Evolutionary conservation across 2,113 vertebrate genomes (phyloP).

Genomic region (Gavia stellata): DNA sequence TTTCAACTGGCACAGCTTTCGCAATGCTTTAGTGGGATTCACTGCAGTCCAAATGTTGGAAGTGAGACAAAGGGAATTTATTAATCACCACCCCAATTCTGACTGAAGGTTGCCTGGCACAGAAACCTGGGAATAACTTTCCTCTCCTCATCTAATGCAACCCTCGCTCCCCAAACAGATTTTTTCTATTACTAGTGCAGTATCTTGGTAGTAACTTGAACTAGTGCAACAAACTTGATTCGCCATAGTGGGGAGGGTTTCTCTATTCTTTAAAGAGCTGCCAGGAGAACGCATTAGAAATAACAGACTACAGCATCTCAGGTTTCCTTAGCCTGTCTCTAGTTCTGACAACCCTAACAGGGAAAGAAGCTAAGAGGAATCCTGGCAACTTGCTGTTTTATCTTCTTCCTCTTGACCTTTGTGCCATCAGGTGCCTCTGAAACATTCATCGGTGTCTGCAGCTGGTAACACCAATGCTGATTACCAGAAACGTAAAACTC

Average conservation of each 20-base stretch:
- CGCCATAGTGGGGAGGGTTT: background rate
- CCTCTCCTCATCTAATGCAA: background rate
- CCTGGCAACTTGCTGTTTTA: background rate
- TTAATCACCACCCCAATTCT: background rate
- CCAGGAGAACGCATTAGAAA: background rate
- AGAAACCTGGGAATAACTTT: background rate
- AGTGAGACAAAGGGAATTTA: background rate
- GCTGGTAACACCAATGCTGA: background rate
- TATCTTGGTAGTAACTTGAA: background rate
- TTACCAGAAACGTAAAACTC: slow-evolving; percentile 15
- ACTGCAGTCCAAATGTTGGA: background rate
- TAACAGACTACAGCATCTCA: background rate
- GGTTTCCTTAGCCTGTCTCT: background rate
- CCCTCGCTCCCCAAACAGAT: background rate
- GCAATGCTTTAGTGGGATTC: background rate
- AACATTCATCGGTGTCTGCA: slow-evolving; percentile 15
- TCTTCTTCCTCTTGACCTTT: slow-evolving; percentile 15
- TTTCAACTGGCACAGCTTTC: background rate
- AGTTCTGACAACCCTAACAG: background rate
- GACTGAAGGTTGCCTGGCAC: background rate
- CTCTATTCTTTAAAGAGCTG: background rate
- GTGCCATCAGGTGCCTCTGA: background rate
- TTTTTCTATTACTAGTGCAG: background rate
- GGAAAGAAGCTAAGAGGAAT: background rate
- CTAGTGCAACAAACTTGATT: background rate